A percentile compares a stretch with the other conserved stretches of the same genome.
Evolutionary conservation across 2,797 vertebrate species (phyloP).

Genomic region (Rallus crepitans): DNA sequence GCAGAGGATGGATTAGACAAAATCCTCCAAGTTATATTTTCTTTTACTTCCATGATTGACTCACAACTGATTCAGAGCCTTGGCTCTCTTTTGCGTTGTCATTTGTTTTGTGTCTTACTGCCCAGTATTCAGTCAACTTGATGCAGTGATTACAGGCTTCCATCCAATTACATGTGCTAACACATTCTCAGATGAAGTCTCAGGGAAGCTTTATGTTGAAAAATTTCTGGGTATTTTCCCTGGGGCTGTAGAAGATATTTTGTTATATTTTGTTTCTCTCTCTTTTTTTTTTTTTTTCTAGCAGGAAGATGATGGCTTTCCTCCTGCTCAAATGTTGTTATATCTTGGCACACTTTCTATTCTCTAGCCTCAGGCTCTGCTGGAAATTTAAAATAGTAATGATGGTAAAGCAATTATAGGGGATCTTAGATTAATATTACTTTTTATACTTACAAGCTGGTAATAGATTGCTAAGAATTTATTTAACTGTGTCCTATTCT

Average conservation of each 20-base stretch:
- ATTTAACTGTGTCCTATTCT: not conserved
- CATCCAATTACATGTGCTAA: not conserved
- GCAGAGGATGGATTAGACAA: not conserved
- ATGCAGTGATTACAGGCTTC: not conserved
- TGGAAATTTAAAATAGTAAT: constrained; percentile 16
- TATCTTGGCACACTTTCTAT: not conserved
- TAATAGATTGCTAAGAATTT: not conserved
- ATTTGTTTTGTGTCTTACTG: not conserved
- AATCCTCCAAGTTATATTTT: not conserved
- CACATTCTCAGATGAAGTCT: not conserved
- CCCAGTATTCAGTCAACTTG: not conserved
- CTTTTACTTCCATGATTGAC: not conserved
- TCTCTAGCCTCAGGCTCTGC: constrained; percentile 4
- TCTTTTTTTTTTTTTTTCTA: not conserved
- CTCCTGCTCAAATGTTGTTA: not conserved
- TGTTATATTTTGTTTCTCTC: not conserved
- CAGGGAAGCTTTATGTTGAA: not conserved
- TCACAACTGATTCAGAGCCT: not conserved
- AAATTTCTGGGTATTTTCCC: not conserved
- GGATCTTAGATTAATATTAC: not conserved
- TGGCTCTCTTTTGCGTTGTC: not conserved
- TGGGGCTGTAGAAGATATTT: not conserved
- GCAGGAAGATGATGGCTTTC: not conserved
- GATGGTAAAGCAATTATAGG: not conserved
- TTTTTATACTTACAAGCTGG: not conserved